Percentiles rank a stretch among this genome's conserved stretches.
These are phyloP conservation scores for Panonychus citri DNA, from an alignment of 1,140 invertebrate species.

Conservation along the genomic window DNA sequence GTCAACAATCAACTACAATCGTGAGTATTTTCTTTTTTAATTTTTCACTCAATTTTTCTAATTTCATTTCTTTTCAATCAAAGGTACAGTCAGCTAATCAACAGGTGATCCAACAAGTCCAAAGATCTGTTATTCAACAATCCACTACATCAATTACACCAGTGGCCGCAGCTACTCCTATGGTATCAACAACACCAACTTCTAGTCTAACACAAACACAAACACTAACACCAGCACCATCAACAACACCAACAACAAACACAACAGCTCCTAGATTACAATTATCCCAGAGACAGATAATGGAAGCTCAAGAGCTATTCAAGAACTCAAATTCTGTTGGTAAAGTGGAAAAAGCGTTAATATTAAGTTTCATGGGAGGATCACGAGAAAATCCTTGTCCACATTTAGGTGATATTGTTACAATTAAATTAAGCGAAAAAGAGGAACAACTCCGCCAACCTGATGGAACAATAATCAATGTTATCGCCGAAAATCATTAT, in stretches of 20 bases:
- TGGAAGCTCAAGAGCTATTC: conserved; percentile 1
- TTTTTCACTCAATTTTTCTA: too few relatives aligned
- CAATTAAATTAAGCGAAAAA: conserved; percentile 71
- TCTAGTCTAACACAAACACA: too few relatives aligned
- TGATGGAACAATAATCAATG: conserved; percentile 37
- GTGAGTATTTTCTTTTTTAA: too few relatives aligned
- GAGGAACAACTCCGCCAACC: conserved; percentile 50
- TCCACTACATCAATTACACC: too few relatives aligned
- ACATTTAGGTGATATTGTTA: conserved; percentile 54
- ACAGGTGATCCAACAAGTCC: too few relatives aligned
- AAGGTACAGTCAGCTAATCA: too few relatives aligned
- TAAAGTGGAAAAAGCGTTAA: conserved; percentile 74
- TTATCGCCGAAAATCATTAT: conserved; percentile 74
- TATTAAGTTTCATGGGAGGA: conserved; percentile 92
- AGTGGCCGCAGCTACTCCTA: too few relatives aligned
- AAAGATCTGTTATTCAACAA: too few relatives aligned
- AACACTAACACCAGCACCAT: background rate
- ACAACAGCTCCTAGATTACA: background rate
- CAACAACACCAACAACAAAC: background rate
- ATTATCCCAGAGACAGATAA: background rate
- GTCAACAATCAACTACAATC: too few relatives aligned
- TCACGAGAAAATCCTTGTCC: conserved; percentile 83
- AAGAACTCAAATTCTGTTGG: background rate
- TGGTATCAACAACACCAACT: too few relatives aligned
- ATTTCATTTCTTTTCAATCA: too few relatives aligned